Base-by-base conservation (phyloP, 2,888 invertebrate genomes). In the Scaptodrosophila latifasciaeformis region DNA sequence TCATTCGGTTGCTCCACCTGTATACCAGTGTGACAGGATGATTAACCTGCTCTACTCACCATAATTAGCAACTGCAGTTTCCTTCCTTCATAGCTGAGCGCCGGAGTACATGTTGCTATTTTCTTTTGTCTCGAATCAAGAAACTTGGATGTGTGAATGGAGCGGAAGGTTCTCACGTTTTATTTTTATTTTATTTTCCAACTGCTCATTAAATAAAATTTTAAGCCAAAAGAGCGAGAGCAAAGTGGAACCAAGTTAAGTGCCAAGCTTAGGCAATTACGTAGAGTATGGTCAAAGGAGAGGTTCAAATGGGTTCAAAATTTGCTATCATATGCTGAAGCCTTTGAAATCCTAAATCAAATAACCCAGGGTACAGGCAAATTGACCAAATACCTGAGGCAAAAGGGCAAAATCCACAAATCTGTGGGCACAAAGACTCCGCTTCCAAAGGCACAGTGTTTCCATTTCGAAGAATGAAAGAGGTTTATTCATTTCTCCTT, bases 31-130 rank as follows among this genome's bases (percentile, higher is more conserved):
- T 24, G 4, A 24, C 3, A 24, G 24, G 7, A 24, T 5, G 24
- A 7, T 5, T 24, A 24, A 24, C 24, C 24, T 18, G 15, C 18
- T 15, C 37, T 47, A 52, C 51, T 56, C 54, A 47, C 53, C 43
- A 60, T 69, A 71, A 76, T 71, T 71, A 72, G 72, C 67, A 42
- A 34, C 44, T 59, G 56, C 57, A 54, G 42, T 17, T 42, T 50
- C 54, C 37, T 17, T 4, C 37, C 37, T 6, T 3, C 35, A 17
- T 37, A 13, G 37, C 13, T 37, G 17, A 15, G 3, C 13, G 37
- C 37, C 15, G 37, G 10, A 15, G 37, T 17, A 53, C 60, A 50
- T 54, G 64, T 64, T 46, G 50, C 35, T 35, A n/a, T n/a, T n/a
- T n/a, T n/a, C n/a, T n/a, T n/a, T n/a, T n/a, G n/a, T n/a, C n/a